Evolutionary conservation across 2,113 vertebrate species (phyloP), one percentile per base, ranked within the genome.

Genomic region (Plecotus auritus): DNA sequence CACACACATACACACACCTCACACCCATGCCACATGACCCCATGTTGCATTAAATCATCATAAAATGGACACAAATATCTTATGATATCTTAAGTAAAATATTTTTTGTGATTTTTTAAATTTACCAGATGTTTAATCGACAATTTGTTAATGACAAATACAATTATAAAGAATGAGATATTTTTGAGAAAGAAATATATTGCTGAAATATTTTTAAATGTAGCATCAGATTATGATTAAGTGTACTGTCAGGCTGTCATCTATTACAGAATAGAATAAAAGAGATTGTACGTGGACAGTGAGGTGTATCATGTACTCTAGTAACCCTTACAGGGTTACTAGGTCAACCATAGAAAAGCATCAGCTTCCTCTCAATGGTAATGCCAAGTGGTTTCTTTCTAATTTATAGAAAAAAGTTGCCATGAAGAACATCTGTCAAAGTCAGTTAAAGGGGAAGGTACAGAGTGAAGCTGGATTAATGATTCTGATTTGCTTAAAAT

Each of bases 361-460:
- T 93, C 80, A 70, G 11, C 64, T 94, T 95, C 73, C 91, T 84
- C 49, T 94, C 74, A 51, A 5, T 56, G 56, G 16, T 90, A 45
- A 87, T 61, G 30, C 28, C 4, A 73, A 69, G 4, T 61, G 16
- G 13, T 90, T 96, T 47, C 90, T 70, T 92, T 51, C 47, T 97
- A 76, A 91, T 59, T 47, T 0, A 13, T 26, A 87, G 32, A 49
- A 78, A 93, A 94, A 78, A 78, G 0, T 88, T 64, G 10, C 91
- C 37, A 49, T 54, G 64, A 93, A 16, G 47, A 76, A 74, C 1
- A 88, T 95, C 20, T 51, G 28, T 91, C 85, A 96, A 94, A 86
- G 7, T 59, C 73, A 87, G 51, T 72, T 49, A 37, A 51, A 95
- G 51, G 26, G 23, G 32, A 64, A 74, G 76, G 82, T 80, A 45